phyloP scores from a whole-genome alignment of 2,113 vertebrate species.

The Hylia prasina region DNA sequence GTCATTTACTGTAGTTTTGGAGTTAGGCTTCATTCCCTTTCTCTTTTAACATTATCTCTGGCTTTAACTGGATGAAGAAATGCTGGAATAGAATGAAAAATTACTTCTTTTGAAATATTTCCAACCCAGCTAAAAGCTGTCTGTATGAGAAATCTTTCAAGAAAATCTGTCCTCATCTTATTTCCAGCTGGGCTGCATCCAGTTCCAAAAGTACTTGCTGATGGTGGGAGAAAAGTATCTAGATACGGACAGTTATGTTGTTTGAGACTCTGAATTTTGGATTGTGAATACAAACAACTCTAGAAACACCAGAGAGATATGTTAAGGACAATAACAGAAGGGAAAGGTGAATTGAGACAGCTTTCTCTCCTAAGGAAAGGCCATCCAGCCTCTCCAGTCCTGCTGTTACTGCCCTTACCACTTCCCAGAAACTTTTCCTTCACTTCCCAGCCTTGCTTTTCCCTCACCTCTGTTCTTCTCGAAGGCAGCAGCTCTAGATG shows the following conservation, averaged over 20 bases:
- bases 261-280: not conserved
- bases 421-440: not conserved
- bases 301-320: not conserved
- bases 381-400: not conserved
- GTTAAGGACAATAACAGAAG: not conserved
- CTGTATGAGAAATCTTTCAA: constrained; percentile 5
- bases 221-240: not conserved
- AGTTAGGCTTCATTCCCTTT: not conserved
- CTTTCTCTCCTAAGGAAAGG: not conserved
- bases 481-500: not conserved
- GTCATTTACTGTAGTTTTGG: not conserved
- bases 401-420: not conserved
- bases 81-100: not conserved
- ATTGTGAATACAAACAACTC: not conserved
- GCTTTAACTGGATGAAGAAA: constrained; percentile 15
- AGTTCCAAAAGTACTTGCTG: not conserved
- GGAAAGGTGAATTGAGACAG: not conserved
- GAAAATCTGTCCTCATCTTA: constrained; percentile 33
- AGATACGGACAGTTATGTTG: not conserved
- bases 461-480: not conserved
- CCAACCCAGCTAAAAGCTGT: not conserved
- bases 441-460: not conserved
- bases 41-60: not conserved
- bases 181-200: constrained; percentile 19
- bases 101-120: not conserved